Evolutionary conservation across 2,113 vertebrate species (phyloP), one percentile per base, ranked within the genome.

Genomic region (Alligator mississippiensis): DNA sequence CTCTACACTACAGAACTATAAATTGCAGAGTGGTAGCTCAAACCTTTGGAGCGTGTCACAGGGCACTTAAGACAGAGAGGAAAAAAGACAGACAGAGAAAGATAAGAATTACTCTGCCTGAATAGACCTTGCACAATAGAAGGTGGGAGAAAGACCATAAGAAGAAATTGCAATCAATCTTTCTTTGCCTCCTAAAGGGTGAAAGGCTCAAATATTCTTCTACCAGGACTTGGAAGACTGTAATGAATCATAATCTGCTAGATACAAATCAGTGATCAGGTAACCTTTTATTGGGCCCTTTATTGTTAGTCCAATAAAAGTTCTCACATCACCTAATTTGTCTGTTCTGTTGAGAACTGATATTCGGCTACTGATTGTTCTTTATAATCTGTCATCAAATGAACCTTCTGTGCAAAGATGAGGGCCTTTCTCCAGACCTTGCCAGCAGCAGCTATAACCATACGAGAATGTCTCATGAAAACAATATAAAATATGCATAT

Each of bases 301-400:
- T 93, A 80, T 84, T 74, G 79, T 76, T 82, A 87, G 38, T 82
- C 61, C 59, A 90, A 61, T 92, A 88, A 87, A 83, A 95, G 55
- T 57, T 47, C 81, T 74, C 90, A 83, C 34, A 11, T 84, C 27
- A 24, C 47, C 21, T 76, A 62, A 95, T 94, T 87, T 91, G 12
- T 88, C 81, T 94, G 30, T 90, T 77, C 85, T 88, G 74, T 80
- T 91, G 76, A 82, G 64, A 57, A 11, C 68, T 81, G 72, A 87
- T 94, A 85, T 92, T 97, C 95, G 92, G 27, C 75, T 92, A 58
- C 62, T 72, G 88, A 28, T 96, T 94, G 88, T 88, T 81, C 88
- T 66, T 87, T 85, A 68, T 75, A 75, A 88, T 81, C 76, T 90
- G 13, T 85, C 94, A 72, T 94, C 58, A 17, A 84, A 93, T 62